A percentile compares a stretch with the other conserved stretches of the same genome.
Evolutionary conservation across 35 echinoderm and acorn worm genomes (phyloP).

Genomic region (Patiria miniata): DNA sequence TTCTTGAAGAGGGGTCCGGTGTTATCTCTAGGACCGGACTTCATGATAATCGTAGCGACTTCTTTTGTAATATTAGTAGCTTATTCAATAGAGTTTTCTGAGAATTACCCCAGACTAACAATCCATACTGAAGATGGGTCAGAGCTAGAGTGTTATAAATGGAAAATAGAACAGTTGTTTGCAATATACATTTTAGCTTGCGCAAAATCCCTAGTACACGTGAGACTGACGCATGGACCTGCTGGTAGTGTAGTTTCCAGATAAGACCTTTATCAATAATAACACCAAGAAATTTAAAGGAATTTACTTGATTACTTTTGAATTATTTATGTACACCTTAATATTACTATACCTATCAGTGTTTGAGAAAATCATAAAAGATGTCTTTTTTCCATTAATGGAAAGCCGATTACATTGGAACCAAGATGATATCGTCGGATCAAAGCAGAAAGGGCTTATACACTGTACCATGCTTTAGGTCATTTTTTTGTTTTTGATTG

Average conservation of each 20-base stretch:
- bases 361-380: slow-evolving; percentile 31
- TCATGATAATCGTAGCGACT: too few species aligned
- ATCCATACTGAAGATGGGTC: too few species aligned
- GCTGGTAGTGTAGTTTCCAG: not conserved
- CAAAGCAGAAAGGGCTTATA: too few species aligned
- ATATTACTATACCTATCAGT: not conserved
- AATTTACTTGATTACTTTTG: not conserved
- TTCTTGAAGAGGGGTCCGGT: too few species aligned
- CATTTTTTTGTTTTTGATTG: not conserved
- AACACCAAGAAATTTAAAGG: not conserved
- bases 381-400: slow-evolving; percentile 33
- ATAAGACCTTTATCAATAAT: not conserved
- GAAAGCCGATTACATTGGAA: slow-evolving; percentile 37
- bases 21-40: too few species aligned
- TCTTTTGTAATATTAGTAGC: too few species aligned
- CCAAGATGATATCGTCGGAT: slow-evolving; percentile 33
- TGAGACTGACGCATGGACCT: not conserved
- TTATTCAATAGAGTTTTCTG: too few species aligned
- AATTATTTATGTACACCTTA: not conserved
- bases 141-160: too few species aligned
- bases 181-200: too few species aligned
- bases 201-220: not conserved
- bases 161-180: too few species aligned
- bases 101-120: too few species aligned
- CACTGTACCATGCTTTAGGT: too few species aligned